Percentiles rank a stretch among this genome's conserved stretches.
These are phyloP conservation scores for Palaemon carinicauda DNA, from an alignment of 1,140 invertebrate species.

Conservation along the genomic window DNA sequence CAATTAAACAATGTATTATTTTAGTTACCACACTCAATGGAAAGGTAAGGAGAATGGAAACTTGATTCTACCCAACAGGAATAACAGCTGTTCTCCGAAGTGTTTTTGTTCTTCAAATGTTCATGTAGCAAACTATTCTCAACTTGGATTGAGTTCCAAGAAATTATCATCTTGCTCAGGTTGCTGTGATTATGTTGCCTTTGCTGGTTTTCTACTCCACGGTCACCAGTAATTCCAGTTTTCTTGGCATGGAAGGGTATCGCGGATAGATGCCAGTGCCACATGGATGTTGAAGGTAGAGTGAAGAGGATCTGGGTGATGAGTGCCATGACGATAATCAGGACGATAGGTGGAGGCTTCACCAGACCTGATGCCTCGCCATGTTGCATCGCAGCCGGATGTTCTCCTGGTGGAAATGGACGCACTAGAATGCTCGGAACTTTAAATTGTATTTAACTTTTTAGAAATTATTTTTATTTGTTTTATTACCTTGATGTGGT, in stretches of 20 bases:
- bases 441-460: neutral
- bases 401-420: slow-evolving; percentile 50
- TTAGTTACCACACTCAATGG: too few species aligned
- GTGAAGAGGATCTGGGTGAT: neutral
- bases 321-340: neutral
- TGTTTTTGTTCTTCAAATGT: too few species aligned
- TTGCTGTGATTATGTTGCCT: neutral
- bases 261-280: neutral
- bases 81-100: too few species aligned
- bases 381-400: slow-evolving; percentile 57
- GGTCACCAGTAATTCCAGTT: neutral
- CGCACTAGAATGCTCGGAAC: neutral
- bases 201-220: neutral
- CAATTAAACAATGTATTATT: neutral
- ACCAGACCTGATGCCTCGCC: slow-evolving; percentile 36
- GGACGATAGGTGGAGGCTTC: slow-evolving; percentile 4
- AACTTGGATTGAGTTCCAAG: too few species aligned
- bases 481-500: too few species aligned
- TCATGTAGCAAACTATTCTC: too few species aligned
- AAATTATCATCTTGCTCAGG: neutral
- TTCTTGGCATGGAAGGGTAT: neutral
- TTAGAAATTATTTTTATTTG: neutral
- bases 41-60: too few species aligned
- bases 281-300: neutral
- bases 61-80: too few species aligned